Evolutionary conservation across 2,888 invertebrate species (phyloP).

Genomic region (Argyresthia albistria): DNA sequence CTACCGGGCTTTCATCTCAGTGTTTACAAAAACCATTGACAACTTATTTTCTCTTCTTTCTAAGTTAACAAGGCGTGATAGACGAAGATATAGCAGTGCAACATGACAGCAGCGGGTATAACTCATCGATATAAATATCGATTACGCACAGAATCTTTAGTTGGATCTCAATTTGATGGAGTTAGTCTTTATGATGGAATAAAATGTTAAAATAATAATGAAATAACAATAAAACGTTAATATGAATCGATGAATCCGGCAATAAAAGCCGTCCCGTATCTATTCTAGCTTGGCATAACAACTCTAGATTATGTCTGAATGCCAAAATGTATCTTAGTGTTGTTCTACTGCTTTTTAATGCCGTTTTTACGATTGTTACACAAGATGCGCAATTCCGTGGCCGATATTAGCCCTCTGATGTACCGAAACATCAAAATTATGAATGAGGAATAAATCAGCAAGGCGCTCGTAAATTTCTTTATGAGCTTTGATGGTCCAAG

Average conservation of each 20-base stretch:
- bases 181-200: constrained; percentile 27
- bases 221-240: constrained; percentile 53
- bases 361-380: constrained; percentile 70
- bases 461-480: constrained; percentile 64
- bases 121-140: background rate
- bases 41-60: constrained; percentile 9
- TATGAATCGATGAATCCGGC: constrained; percentile 46
- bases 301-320: constrained; percentile 61
- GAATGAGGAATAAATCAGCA: constrained; percentile 68
- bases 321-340: constrained; percentile 40
- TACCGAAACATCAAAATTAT: constrained; percentile 68
- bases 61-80: background rate
- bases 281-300: constrained; percentile 56
- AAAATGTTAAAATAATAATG: constrained; percentile 60
- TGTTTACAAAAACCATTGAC: constrained; percentile 27
- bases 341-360: constrained; percentile 69
- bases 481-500: constrained; percentile 59
- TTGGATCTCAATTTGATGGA: background rate
- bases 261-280: constrained; percentile 54
- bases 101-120: too few relatives aligned
- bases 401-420: constrained; percentile 66
- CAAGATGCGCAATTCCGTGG: constrained; percentile 64
- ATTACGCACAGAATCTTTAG: background rate
- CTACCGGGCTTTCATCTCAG: constrained; percentile 34
- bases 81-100: background rate